Percentiles rank a stretch among this genome's conserved stretches.
Conservation (phyloP, 1,140 invertebrate genomes). For the Aplysia californica region DNA sequence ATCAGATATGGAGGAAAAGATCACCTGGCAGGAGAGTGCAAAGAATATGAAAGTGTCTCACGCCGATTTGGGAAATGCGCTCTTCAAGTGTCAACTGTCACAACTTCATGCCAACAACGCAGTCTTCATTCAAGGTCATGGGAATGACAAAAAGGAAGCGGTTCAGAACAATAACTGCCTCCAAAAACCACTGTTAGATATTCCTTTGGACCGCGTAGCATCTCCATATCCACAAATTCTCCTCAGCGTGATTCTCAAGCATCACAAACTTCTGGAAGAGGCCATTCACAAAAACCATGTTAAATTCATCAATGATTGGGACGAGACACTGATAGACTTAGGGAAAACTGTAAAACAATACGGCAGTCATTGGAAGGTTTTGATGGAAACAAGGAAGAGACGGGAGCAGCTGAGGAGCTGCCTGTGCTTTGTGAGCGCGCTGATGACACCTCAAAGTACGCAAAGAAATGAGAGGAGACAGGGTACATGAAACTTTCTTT, state of each 20-base stretch:
- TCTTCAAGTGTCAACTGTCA: not conserved
- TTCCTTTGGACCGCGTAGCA: not conserved
- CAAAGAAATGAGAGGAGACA: not conserved
- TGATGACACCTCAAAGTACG: not conserved
- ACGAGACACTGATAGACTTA: not conserved
- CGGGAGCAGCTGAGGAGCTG: not conserved
- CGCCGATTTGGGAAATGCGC: not conserved
- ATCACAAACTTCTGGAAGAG: slow-evolving; percentile 12
- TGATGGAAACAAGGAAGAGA: not conserved
- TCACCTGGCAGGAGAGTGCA: no score
- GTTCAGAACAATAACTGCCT: slow-evolving; percentile 11
- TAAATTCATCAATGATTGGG: not conserved
- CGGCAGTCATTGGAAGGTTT: not conserved
- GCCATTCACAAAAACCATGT: not conserved
- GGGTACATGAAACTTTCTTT: not conserved
- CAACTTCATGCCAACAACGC: not conserved
- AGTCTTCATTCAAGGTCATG: not conserved
- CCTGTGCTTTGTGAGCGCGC: not conserved
- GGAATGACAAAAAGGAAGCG: not conserved
- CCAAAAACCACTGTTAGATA: not conserved
- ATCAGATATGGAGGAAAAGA: no score
- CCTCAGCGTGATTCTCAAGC: slow-evolving; percentile 9
- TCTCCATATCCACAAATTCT: slow-evolving; percentile 23
- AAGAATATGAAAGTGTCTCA: no score
- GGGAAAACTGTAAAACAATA: not conserved